Percentiles rank a stretch among this genome's conserved stretches.
Conservation (phyloP, 1,140 invertebrate species). For the Chelonus insularis region DNA sequence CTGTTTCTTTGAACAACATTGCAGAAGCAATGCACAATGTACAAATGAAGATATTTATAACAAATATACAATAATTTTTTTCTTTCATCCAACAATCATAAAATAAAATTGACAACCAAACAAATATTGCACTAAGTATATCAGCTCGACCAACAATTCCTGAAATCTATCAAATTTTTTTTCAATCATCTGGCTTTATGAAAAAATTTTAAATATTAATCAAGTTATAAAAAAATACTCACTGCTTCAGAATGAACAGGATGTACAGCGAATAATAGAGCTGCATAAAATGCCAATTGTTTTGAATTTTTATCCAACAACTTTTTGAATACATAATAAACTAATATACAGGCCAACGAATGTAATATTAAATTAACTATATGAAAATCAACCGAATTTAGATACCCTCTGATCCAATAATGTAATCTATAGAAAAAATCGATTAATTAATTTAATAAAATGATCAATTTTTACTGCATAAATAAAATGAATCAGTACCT, state of each 20-base stretch:
- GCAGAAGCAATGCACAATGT: constrained; percentile 56
- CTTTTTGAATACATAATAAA: constrained; percentile 63
- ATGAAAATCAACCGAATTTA: constrained; percentile 73
- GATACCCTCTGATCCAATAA: constrained; percentile 62
- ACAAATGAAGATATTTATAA: constrained; percentile 40
- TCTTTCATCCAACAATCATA: constrained; percentile 58
- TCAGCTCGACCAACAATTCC: constrained; percentile 79
- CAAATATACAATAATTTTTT: constrained; percentile 29
- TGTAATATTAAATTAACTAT: constrained; percentile 73
- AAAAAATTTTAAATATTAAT: no score
- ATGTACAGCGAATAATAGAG: constrained; percentile 84
- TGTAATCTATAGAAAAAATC: no score
- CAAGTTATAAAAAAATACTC: constrained; percentile 52
- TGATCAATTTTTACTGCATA: no score
- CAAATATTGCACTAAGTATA: constrained; percentile 78
- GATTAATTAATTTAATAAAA: no score
- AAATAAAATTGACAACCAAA: constrained; percentile 70
- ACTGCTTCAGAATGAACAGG: constrained; percentile 77
- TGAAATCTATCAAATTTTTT: constrained; percentile 65
- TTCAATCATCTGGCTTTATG: no score
- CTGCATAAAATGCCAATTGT: constrained; percentile 63
- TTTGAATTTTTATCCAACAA: constrained; percentile 48
- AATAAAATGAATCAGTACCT: no score
- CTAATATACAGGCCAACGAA: constrained; percentile 66
- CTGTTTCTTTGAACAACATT: constrained; percentile 92